Base-by-base conservation (phyloP, 2,113 vertebrate species). In the Alectura lathami region DNA sequence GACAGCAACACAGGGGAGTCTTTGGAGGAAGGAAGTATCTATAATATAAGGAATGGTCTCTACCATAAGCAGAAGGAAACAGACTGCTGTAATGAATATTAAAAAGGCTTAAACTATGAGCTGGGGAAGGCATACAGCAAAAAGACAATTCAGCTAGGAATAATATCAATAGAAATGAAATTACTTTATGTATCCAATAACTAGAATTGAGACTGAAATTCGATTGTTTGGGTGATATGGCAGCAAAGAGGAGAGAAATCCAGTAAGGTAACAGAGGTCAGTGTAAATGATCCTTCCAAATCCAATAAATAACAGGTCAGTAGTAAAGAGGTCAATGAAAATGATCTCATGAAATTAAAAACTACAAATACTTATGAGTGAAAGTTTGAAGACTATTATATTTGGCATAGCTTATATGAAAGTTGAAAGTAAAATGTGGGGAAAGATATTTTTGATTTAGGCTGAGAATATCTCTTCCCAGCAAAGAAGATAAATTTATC, bases 81-180 rank as follows among this genome's bases (percentile, higher is more conserved):
- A 92, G 54, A 63, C 29, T 54, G 12, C 10, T 69, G 27, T 81
- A 94, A 77, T 86, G 50, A 91, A 74, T 94, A 92, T 87, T 93
- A 79, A 92, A 90, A 85, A 73, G 27, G 21, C 70, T 94, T 91
- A 92, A 96, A 84, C 53, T 82, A 24, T 77, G 42, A 90, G 21
- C 57, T 88, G 22, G 54, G 67, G 76, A 94, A 93, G 29, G 32
- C 24, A 68, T 53, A 40, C 22, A 77, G 24, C 38, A 91, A 89
- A 90, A 89, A 73, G 57, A 72, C 36, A 57, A 79, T 90, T 95
- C 43, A 82, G 57, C 23, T 73, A 68, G 67, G 76, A 92, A 87
- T 88, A 94, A 94, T 26, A 91, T 17, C 60, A 72, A 87, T 79
- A 72, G 45, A 91, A 95, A 79, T 54, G 32, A 92, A 91, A 88